A percentile compares a stretch with the other conserved stretches of the same genome.
These are phyloP conservation scores for Rousettus leschenaultii DNA, from an alignment of 2,113 vertebrate genomes.

Conservation along the genomic window DNA sequence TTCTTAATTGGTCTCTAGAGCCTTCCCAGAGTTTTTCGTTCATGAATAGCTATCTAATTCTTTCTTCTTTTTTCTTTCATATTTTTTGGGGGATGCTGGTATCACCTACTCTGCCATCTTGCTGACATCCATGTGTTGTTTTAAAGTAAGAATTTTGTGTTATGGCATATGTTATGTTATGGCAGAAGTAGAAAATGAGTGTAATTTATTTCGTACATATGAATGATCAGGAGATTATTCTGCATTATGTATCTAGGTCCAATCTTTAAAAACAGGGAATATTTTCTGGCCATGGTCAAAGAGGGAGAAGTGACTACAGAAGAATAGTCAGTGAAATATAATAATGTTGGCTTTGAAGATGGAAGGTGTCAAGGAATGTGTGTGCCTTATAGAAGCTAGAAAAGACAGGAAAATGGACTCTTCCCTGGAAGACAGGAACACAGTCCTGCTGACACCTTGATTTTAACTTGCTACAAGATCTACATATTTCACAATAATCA, in stretches of 20 bases:
- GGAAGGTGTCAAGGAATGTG: not conserved
- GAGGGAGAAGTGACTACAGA: not conserved
- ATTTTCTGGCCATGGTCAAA: not conserved
- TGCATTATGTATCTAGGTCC: not conserved
- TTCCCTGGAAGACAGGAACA: not conserved
- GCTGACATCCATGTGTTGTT: not conserved
- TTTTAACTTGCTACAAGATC: not conserved
- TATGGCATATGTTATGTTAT: not conserved
- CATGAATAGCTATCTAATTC: not conserved
- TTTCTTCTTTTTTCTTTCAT: not conserved
- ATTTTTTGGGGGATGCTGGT: not conserved
- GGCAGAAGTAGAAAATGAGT: not conserved
- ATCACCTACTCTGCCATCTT: not conserved
- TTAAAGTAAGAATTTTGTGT: not conserved
- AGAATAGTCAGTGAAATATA: not conserved
- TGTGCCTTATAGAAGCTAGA: not conserved
- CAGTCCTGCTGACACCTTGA: not conserved
- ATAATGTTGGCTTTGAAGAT: not conserved
- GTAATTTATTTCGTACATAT: not conserved
- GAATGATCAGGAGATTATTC: not conserved
- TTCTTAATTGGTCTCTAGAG: not conserved
- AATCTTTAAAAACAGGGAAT: not conserved
- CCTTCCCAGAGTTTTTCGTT: not conserved
- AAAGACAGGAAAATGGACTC: not conserved
- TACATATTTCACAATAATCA: not conserved